These are phyloP conservation scores for Characodon lateralis DNA, from an alignment of 2,797 vertebrate genomes.

Conservation along the genomic window DNA sequence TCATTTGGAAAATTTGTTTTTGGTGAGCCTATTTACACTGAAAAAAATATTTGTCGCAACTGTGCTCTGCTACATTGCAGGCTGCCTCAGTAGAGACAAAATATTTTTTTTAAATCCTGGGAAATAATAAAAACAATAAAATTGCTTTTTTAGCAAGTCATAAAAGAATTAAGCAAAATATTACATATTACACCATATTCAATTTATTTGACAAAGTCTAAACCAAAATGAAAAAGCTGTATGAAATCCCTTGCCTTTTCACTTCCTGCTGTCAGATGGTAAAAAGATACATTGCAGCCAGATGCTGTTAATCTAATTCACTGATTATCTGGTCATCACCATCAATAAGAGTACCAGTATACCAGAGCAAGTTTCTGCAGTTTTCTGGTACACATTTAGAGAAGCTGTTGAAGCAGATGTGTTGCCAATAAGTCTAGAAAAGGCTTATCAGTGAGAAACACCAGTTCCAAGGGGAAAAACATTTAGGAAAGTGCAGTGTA, in stretches of 20 bases:
- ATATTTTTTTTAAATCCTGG: neutral
- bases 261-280: neutral
- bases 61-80: neutral
- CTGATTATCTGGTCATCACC: neutral
- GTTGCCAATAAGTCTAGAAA: neutral
- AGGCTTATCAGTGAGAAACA: neutral
- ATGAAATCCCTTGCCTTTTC: neutral
- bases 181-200: neutral
- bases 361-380: neutral
- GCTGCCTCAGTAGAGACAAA: neutral
- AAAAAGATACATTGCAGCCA: neutral
- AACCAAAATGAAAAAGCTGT: neutral
- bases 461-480: neutral
- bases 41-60: conserved; percentile 10
- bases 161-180: neutral
- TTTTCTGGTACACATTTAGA: neutral
- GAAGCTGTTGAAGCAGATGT: neutral
- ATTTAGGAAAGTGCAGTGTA: neutral
- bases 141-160: neutral
- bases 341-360: neutral
- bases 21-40: conserved; percentile 11
- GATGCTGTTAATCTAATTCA: neutral
- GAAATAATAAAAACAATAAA: neutral
- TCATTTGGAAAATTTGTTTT: conserved; percentile 33
- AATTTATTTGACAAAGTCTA: neutral